Evolutionary conservation across 2,888 invertebrate genomes (phyloP).

Genomic region (Nezara viridula): DNA sequence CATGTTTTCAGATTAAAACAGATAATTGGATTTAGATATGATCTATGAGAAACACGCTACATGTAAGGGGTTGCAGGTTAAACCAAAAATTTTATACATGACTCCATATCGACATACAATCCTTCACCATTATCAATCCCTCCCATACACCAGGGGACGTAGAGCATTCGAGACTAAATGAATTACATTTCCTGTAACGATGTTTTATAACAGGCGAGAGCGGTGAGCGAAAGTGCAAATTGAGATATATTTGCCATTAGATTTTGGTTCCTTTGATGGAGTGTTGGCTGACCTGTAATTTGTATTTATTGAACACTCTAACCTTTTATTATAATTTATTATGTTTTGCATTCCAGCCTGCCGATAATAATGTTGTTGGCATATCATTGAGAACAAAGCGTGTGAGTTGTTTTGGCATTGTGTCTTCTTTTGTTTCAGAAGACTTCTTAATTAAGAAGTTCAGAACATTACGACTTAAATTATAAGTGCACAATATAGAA

Average conservation of each 20-base stretch:
- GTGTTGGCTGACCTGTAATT: constrained; percentile 19
- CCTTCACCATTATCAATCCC: constrained; percentile 45
- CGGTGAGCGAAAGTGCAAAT: neutral
- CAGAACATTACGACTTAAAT: too few relatives aligned
- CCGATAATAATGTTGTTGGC: neutral
- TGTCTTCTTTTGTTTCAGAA: too few relatives aligned
- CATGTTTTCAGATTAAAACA: too few relatives aligned
- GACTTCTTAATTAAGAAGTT: too few relatives aligned
- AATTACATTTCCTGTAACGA: constrained; percentile 46
- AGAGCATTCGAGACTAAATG: neutral
- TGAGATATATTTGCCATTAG: constrained; percentile 47
- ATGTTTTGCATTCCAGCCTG: neutral
- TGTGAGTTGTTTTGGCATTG: too few relatives aligned
- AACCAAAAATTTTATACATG: neutral
- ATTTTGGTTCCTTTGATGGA: neutral
- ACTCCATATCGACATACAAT: neutral
- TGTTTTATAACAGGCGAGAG: constrained; percentile 28
- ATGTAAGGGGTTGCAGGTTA: neutral
- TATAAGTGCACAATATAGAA: too few relatives aligned
- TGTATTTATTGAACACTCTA: constrained; percentile 24
- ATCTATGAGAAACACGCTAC: too few relatives aligned
- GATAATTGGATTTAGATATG: too few relatives aligned
- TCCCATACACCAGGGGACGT: neutral
- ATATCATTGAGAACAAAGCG: neutral
- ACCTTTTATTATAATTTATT: constrained; percentile 15